Evolutionary conservation across 2,113 vertebrate species (phyloP), one percentile per base, ranked within the genome.

Genomic region (Anthoscopus minutus): DNA sequence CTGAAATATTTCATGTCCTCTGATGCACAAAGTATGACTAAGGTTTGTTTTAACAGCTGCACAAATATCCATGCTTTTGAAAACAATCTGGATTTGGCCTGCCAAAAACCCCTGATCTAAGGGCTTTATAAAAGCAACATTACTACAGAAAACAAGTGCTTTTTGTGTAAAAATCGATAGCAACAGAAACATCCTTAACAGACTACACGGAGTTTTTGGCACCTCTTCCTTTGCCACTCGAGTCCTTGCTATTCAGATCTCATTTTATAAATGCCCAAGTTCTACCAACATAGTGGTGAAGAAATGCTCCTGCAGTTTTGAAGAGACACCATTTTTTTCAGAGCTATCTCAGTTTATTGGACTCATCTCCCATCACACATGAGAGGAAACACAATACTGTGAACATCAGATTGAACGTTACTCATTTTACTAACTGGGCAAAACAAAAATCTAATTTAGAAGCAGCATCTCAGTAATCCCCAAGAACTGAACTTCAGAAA

Each of bases 1-100:
- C 38, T 24, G 33, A 81, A 88, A 62, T 77, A 70, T 64, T 83
- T 78, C 60, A 78, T 1, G 19, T 90, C 66, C 64, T 89, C 79
- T 22, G 54, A 80, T 76, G 67, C 74, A 77, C 54, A 47, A 83
- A 93, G 67, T 51, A 83, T 37, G 62, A 66, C 51, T 70, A 67
- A 88, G 70, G 69, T 58, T 85, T 93, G 73, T 86, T 95, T 94
- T 89, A 93, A 95, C 95, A 93, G 95, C 92, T 95, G 92, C 71
- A 88, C 72, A 92, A 92, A 96, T 86, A 95, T 24, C 67, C 60
- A 70, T 15, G 56, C 95, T 95, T 93, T 77, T 37, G 74, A 92
- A 94, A 96, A 76, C 84, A 80, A 94, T 76, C 69, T 92, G 72
- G 37, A 83, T 88, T 64, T 85, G 84, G 66, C 85, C 71, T 93